A percentile compares a stretch with the other conserved stretches of the same genome.
Conservation (phyloP, 2,113 vertebrate genomes). For the Montifringilla adamsi region DNA sequence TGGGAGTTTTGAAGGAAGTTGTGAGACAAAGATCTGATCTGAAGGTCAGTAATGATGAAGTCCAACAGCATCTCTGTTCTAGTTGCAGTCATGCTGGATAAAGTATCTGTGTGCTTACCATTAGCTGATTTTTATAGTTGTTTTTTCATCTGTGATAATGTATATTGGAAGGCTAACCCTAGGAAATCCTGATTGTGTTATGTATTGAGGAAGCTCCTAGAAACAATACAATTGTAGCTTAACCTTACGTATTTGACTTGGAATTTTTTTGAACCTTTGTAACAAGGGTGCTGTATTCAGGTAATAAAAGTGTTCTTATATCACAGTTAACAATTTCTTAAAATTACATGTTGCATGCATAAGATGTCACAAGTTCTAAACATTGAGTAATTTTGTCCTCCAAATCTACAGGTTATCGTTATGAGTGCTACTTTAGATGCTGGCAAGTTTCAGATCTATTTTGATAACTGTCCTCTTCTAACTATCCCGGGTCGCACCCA, state of each 20-base stretch:
- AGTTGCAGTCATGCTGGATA: not conserved
- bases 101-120: not conserved
- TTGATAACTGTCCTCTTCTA: constrained; percentile 92
- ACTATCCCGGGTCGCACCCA: constrained; percentile 95
- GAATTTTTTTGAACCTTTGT: not conserved
- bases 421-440: constrained; percentile 97
- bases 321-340: not conserved
- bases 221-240: not conserved
- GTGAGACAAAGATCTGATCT: constrained; percentile 90
- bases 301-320: not conserved
- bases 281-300: not conserved
- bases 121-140: not conserved
- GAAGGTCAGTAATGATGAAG: constrained; percentile 79
- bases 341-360: accelerated
- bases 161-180: not conserved
- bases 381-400: not conserved
- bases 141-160: not conserved
- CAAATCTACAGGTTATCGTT: constrained; percentile 84
- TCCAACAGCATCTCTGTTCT: not conserved
- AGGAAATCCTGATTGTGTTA: not conserved
- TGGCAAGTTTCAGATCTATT: constrained; percentile 98
- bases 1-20: constrained; percentile 96
- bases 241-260: not conserved
- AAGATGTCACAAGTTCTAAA: not conserved
- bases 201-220: not conserved